phyloP scores from a whole-genome alignment of 2,797 vertebrate species.

The Mallotus villosus region DNA sequence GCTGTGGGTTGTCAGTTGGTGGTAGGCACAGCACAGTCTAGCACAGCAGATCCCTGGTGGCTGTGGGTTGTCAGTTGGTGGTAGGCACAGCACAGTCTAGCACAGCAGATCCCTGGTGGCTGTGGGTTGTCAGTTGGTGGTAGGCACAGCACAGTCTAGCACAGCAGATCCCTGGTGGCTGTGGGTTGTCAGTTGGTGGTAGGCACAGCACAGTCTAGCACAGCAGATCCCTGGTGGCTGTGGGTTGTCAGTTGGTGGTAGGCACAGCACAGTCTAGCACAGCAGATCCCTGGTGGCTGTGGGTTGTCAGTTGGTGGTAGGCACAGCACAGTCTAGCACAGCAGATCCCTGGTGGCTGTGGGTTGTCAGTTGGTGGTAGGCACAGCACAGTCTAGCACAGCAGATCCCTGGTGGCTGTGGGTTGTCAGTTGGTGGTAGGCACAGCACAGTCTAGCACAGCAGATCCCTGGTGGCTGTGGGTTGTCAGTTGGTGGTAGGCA shows the following conservation, averaged over 20 bases:
- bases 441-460: background rate
- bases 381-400: background rate
- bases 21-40: background rate
- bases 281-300: background rate
- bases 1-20: background rate
- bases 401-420: background rate
- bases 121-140: background rate
- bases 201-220: background rate
- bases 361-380: background rate
- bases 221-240: background rate
- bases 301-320: background rate
- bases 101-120: background rate
- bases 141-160: background rate
- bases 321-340: background rate
- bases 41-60: background rate
- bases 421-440: background rate
- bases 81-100: background rate
- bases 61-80: background rate
- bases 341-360: background rate
- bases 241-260: background rate
- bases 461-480: background rate
- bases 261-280: background rate
- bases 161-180: background rate
- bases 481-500: background rate
- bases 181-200: background rate